Evolutionary conservation across 30 jellyfish, hydroid and myxozoan species (phyloP), one percentile per base, ranked within the genome.

Genomic region (Turritopsis dohrnii): DNA sequence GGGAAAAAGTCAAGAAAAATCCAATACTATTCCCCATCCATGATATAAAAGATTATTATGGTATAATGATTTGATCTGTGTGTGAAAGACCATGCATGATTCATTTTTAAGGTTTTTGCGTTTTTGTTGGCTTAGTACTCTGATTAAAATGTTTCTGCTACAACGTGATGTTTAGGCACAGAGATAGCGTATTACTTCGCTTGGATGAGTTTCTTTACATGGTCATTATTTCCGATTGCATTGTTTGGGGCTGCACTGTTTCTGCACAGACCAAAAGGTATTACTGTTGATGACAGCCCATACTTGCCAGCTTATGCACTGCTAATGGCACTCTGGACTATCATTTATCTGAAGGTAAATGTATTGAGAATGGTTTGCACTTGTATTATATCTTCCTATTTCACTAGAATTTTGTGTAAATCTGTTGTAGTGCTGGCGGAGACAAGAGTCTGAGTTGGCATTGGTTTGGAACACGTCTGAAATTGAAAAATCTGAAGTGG

Each of bases 201-300:
- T 21, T 93, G 98, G 98, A 93, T 93, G 98, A 82, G 84, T 86
- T 93, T 93, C 79, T 88, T 93, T 85, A 93, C 98, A 17, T 84
- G 92, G 92, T 80, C 98, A 1, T 85, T 93, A 52, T 28, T 93
- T 22, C 95, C 96, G 23, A 86, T 86, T 17, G 90, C 98, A 1
- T 29, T 89, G 17, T 79, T 88, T 88, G 98, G 98, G 1, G 85
- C 83, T 8, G 86, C 84, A 29, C 86, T 93, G 74, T 93, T 86
- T 83, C 85, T 93, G 76, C 98, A 93, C 77, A 96, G 96, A 8
- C 98, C 98, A 17, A 88, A 83, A 31, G 96, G 96, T 29, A 86
- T 88, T 23, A 88, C 98, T 1, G 98, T 89, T 29, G 98, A 93
- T 72, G 98, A 93, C 88, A 93, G 98, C 89, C 98, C 96, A 26